These are phyloP conservation scores for Drosophila maculinotata DNA, from an alignment of 2,888 invertebrate species.

Conservation along the genomic window DNA sequence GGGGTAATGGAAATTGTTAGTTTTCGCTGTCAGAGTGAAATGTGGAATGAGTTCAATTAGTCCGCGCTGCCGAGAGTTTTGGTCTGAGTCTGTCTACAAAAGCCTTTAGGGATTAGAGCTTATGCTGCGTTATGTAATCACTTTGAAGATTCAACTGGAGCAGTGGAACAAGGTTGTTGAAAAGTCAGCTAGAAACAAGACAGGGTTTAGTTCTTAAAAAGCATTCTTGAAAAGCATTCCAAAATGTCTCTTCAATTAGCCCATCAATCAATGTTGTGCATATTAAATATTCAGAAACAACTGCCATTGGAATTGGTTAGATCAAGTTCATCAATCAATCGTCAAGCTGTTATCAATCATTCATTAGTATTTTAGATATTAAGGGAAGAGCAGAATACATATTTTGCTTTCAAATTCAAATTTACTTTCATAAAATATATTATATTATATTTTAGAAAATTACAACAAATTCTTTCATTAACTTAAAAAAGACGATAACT, in stretches of 20 bases:
- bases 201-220: background rate
- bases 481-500: too few relatives aligned
- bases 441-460: too few relatives aligned
- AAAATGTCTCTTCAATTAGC: constrained; percentile 1
- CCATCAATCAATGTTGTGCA: constrained; percentile 32
- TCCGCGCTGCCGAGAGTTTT: background rate
- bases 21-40: constrained; percentile 13
- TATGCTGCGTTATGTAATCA: constrained; percentile 6
- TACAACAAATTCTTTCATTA: too few relatives aligned
- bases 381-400: too few relatives aligned
- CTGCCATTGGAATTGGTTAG: constrained; percentile 23
- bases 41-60: constrained; percentile 30
- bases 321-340: constrained; percentile 48
- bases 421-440: too few relatives aligned
- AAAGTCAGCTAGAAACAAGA: background rate
- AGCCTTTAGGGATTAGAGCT: constrained; percentile 3
- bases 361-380: background rate
- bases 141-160: constrained; percentile 7
- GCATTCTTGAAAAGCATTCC: constrained; percentile 2
- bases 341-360: constrained; percentile 50
- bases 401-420: too few relatives aligned
- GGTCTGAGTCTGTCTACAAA: background rate
- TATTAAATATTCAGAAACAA: constrained; percentile 21
- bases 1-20: constrained; percentile 30
- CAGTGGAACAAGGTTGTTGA: background rate